Base-by-base conservation (phyloP, 2,113 vertebrate species). In the Myodes glareolus region DNA sequence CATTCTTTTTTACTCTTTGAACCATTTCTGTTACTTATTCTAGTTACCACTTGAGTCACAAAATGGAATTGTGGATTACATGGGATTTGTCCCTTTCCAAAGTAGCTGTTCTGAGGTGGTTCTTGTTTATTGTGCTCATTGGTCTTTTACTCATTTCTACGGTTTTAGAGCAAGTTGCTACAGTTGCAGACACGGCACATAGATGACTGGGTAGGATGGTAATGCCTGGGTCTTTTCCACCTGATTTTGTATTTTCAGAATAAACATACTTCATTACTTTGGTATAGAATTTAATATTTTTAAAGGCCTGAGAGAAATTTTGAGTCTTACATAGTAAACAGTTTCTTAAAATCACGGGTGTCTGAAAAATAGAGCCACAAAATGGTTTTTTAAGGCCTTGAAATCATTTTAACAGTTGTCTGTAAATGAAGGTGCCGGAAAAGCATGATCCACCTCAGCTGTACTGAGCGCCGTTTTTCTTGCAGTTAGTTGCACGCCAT, bases 1-100 rank as follows among this genome's bases (percentile, higher is more conserved):
- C 13, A 70, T 63, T 80, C 86, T 52, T 45, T 78, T 33, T 33
- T 36, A 1, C 55, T 52, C 88, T 97, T 94, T 93, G 65, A 76
- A 61, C 76, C 31, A 73, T 7, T 82, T 95, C 5, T 91, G 2
- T 90, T 94, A 82, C 52, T 94, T 96, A 45, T 82, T 95, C 91
- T 96, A 58, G 25, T 94, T 96, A 61, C 73, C 7, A 21, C 96
- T 96, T 95, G 42, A 45, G n/a, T 80, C 65, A 91, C 91, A 39
- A 90, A 86, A 78, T 1, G 8, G 47, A 76, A 85, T 55, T 67
- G 7, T n/a, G 8, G 61, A 12, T 55, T 17, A 78, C 73, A 52
- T 33, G 4, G 5, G 21, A 72, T 78, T 29, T 80, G 72, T 58
- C 39, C n/a, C 76, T 77, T 61, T 36, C 67, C 94, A 36, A 12